Percentiles rank a stretch among this genome's conserved stretches.
Evolutionary conservation across 2,888 invertebrate species (phyloP).

Genomic region (Lymantria monacha): DNA sequence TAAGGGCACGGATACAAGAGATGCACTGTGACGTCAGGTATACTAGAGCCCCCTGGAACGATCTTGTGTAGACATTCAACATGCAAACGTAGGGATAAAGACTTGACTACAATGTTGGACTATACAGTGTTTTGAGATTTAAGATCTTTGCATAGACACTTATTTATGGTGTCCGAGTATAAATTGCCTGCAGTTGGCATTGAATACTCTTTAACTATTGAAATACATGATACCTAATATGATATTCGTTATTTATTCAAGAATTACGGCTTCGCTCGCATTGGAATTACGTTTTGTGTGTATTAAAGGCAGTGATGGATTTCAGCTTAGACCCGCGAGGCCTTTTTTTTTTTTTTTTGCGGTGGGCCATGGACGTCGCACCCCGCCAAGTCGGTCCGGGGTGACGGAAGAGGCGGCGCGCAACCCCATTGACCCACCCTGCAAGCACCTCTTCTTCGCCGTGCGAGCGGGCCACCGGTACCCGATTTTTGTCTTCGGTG

Average conservation of each 20-base stretch:
- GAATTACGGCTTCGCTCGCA: neutral
- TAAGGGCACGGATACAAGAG: conserved; percentile 28
- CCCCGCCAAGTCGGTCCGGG: too few relatives aligned
- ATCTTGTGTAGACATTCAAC: conserved; percentile 7
- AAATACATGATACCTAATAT: neutral
- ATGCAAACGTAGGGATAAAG: neutral
- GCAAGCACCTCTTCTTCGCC: too few relatives aligned
- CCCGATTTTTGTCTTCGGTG: too few relatives aligned
- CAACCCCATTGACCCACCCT: too few relatives aligned
- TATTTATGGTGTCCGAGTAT: neutral
- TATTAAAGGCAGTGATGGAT: too few relatives aligned
- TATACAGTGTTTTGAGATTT: neutral
- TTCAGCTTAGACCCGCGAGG: too few relatives aligned
- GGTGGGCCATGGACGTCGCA: too few relatives aligned
- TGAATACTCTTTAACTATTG: neutral
- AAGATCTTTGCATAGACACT: neutral
- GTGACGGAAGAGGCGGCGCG: too few relatives aligned
- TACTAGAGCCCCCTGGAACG: conserved; percentile 9
- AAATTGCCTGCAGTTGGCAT: neutral
- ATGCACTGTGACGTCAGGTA: conserved; percentile 1
- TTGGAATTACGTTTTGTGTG: neutral
- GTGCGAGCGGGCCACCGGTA: too few relatives aligned
- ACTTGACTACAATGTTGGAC: neutral
- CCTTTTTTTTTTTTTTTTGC: too few relatives aligned
- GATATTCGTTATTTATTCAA: neutral